phyloP scores from a whole-genome alignment of 2,888 invertebrate species.

The Acronicta alni region DNA sequence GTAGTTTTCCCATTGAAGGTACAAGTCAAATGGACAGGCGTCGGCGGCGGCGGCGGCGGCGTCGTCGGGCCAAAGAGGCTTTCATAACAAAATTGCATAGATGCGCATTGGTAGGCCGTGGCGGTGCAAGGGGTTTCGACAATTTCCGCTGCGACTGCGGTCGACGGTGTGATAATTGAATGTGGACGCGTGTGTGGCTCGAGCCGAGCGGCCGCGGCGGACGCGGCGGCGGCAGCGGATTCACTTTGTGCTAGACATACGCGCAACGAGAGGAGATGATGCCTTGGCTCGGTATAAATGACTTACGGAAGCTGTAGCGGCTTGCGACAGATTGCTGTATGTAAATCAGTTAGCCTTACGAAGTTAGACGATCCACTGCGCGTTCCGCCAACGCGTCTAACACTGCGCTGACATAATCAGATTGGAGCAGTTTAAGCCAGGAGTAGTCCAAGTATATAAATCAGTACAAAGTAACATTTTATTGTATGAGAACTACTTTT shows the following conservation, averaged over 20 bases:
- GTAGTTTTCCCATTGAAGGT: conserved; percentile 14
- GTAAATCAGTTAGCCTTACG: neutral
- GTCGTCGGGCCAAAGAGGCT: conserved; percentile 39
- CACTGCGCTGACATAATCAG: neutral
- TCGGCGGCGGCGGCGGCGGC: conserved; percentile 25
- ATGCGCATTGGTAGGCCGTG: conserved; percentile 40
- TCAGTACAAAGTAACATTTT: conserved; percentile 15
- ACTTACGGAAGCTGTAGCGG: neutral
- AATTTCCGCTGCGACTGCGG: conserved; percentile 62
- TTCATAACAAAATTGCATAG: conserved; percentile 53
- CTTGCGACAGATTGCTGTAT: neutral
- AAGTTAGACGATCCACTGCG: neutral
- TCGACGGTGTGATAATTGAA: conserved; percentile 59
- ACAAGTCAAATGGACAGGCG: conserved; percentile 11
- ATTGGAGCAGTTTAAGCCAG: neutral
- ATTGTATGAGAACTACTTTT: conserved; percentile 13
- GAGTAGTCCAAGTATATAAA: conserved; percentile 19
- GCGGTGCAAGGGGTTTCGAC: conserved; percentile 56
- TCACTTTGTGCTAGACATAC: conserved; percentile 2
- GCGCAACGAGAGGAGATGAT: neutral
- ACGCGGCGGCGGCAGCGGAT: neutral
- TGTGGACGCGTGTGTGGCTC: conserved; percentile 40
- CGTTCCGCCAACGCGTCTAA: neutral
- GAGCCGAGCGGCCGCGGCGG: conserved; percentile 4
- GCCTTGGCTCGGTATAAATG: conserved; percentile 3